phyloP scores from a whole-genome alignment of 2,888 invertebrate species.

The Oligia latruncula region DNA sequence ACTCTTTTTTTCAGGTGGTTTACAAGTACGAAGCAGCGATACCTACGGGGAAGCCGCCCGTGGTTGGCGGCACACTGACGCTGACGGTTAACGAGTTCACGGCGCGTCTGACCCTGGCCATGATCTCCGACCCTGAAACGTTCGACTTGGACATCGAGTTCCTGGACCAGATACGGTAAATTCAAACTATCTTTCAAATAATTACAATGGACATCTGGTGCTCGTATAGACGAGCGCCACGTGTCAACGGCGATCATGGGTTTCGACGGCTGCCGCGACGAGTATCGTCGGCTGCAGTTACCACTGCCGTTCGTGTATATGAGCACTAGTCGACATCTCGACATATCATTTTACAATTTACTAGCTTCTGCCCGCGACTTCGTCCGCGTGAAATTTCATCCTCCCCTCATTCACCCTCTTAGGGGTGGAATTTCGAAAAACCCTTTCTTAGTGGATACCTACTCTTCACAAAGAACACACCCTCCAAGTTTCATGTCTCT shows the following conservation, averaged over 20 bases:
- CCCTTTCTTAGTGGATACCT: too few species aligned
- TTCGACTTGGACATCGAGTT: constrained; percentile 75
- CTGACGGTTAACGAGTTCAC: constrained; percentile 77
- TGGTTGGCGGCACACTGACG: constrained; percentile 75
- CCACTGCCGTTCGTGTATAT: too few species aligned
- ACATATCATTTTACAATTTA: background rate
- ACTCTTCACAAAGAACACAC: too few species aligned
- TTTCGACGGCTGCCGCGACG: background rate
- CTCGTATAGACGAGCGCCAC: background rate
- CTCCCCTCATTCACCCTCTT: too few species aligned
- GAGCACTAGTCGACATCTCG: background rate
- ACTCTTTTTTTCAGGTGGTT: constrained; percentile 65
- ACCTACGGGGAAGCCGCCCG: constrained; percentile 65
- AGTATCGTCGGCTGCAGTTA: background rate
- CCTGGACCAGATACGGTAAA: constrained; percentile 77
- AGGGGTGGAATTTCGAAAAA: too few species aligned
- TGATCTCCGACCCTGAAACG: constrained; percentile 70
- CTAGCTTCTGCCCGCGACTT: too few species aligned
- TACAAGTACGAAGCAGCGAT: constrained; percentile 76
- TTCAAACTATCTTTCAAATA: background rate
- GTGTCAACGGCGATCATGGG: background rate
- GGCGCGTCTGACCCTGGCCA: constrained; percentile 71
- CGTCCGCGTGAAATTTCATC: too few species aligned
- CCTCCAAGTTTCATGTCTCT: too few species aligned
- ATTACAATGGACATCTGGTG: background rate